Conservation (phyloP, 2,888 invertebrate genomes). For the Dione vanillae region DNA sequence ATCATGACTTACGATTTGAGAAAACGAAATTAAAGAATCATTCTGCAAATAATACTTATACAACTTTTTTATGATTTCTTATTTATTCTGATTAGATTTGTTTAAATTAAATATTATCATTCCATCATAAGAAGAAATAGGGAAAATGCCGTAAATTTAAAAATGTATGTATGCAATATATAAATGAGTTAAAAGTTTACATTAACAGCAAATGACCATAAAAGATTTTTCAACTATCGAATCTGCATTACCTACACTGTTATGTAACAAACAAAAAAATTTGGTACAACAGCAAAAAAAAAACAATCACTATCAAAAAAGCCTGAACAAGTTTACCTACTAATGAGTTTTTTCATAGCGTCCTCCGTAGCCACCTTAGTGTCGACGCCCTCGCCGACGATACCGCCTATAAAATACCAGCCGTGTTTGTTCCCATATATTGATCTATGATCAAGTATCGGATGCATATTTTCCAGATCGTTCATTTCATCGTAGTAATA, state of each 20-base stretch:
- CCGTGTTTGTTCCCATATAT: conserved; percentile 89
- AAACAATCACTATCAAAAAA: conserved; percentile 45
- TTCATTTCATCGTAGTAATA: conserved; percentile 75
- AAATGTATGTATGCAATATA: no score
- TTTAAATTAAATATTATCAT: neutral
- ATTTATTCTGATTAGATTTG: neutral
- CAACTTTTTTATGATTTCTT: neutral
- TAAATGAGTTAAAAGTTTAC: no score
- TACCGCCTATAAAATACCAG: conserved; percentile 93
- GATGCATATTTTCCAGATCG: conserved; percentile 83
- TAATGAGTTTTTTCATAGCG: conserved; percentile 91
- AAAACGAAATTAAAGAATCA: neutral
- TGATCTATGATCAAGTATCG: conserved; percentile 85
- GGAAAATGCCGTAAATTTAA: neutral
- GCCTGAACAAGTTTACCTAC: conserved; percentile 87
- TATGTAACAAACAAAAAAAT: neutral
- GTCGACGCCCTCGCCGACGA: conserved; percentile 88
- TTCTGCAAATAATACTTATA: neutral
- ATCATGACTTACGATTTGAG: neutral
- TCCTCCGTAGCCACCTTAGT: conserved; percentile 87
- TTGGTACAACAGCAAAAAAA: neutral
- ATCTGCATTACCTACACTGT: neutral
- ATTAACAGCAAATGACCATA: no score
- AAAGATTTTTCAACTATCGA: neutral
- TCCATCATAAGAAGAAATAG: neutral